phyloP scores from a whole-genome alignment of 2,888 invertebrate species.

The Caenorhabditis japonica region DNA sequence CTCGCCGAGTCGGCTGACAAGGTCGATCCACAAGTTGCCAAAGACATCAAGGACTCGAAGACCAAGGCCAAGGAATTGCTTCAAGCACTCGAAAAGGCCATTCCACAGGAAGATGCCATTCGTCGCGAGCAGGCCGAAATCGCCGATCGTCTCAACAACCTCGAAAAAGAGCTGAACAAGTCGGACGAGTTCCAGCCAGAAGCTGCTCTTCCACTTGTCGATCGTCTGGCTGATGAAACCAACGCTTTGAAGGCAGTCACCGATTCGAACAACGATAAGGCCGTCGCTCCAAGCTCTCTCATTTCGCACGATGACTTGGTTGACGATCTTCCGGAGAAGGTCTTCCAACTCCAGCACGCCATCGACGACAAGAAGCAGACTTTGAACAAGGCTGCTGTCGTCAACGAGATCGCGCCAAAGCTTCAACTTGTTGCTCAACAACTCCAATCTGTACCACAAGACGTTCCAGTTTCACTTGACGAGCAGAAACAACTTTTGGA shows the following conservation, averaged over 20 bases:
- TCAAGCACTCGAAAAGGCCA: slow-evolving; percentile 48
- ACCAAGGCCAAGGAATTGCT: slow-evolving; percentile 51
- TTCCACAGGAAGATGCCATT: slow-evolving; percentile 35
- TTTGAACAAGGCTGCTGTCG: slow-evolving; percentile 48
- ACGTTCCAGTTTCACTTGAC: slow-evolving; percentile 46
- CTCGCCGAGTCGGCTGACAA: slow-evolving; percentile 30
- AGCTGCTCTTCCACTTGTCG: too few species aligned
- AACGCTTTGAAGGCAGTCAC: too few species aligned
- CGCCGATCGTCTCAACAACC: background rate
- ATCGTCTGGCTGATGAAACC: too few species aligned
- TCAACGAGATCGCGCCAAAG: slow-evolving; percentile 55
- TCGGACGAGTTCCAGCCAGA: too few species aligned
- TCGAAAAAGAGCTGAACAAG: too few species aligned
- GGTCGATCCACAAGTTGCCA: slow-evolving; percentile 49
- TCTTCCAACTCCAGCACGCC: too few species aligned
- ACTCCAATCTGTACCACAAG: slow-evolving; percentile 53
- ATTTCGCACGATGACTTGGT: too few species aligned
- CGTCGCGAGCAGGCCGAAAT: slow-evolving; percentile 43
- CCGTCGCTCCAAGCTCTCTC: too few species aligned
- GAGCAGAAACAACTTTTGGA: slow-evolving; percentile 60
- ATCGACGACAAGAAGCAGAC: slow-evolving; percentile 1
- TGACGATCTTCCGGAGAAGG: too few species aligned
- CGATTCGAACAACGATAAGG: too few species aligned
- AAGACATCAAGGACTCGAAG: slow-evolving; percentile 53
- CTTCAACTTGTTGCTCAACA: slow-evolving; percentile 52